These are phyloP conservation scores for Lamellibrachia columna DNA, from an alignment of 2,888 invertebrate genomes.

Conservation along the genomic window DNA sequence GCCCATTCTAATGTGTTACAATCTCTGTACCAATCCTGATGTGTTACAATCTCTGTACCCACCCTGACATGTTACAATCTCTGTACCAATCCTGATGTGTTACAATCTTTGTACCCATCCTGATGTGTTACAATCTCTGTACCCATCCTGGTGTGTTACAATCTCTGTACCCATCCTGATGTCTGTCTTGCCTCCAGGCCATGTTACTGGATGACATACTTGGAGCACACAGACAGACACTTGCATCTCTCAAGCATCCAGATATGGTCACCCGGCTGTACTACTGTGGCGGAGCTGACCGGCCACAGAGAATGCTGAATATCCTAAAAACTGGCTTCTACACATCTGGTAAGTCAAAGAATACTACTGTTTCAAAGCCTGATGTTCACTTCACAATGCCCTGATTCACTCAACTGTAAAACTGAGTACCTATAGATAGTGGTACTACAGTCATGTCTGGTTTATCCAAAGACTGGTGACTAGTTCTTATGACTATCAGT, in stretches of 20 bases:
- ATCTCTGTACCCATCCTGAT: neutral
- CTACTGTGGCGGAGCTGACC: conserved; percentile 55
- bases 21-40: neutral
- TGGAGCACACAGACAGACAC: conserved; percentile 43
- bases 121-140: neutral
- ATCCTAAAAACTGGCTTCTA: conserved; percentile 57
- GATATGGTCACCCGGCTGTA: conserved; percentile 55
- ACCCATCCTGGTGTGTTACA: no score
- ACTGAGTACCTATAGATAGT: neutral
- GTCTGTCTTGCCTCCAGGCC: conserved; percentile 32
- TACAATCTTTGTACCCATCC: neutral
- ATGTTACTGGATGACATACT: conserved; percentile 37
- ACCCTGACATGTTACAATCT: neutral
- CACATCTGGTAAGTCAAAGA: conserved; percentile 47
- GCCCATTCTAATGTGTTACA: neutral
- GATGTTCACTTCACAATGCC: neutral
- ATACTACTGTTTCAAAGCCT: neutral
- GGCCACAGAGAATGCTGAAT: conserved; percentile 51
- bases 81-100: neutral
- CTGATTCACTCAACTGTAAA: no score
- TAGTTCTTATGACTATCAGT: no score
- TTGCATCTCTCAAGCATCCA: conserved; percentile 46
- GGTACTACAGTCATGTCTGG: no score
- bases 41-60: neutral
- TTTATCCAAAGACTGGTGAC: no score